These are phyloP conservation scores for Manacus vitellinus DNA, from an alignment of 2,113 vertebrate species.

Conservation along the genomic window DNA sequence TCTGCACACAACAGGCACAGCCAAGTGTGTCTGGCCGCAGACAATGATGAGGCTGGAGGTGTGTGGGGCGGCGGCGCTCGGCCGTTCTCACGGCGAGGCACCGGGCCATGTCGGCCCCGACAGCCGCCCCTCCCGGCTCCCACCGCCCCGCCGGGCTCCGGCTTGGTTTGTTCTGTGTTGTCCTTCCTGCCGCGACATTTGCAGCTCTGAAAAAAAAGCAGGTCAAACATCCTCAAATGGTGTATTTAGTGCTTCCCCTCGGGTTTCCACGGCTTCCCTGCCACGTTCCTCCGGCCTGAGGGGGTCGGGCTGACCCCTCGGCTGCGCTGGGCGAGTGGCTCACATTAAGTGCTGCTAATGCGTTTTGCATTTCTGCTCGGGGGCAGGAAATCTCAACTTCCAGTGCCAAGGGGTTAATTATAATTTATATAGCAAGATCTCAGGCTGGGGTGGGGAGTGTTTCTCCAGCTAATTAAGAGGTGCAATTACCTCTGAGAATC, in stretches of 20 bases:
- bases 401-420: conserved; percentile 67
- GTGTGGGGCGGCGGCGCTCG: neutral
- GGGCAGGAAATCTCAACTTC: conserved; percentile 68
- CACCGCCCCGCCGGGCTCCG: rapidly evolving
- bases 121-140: neutral
- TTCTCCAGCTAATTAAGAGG: conserved; percentile 55
- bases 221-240: neutral
- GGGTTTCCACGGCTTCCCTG: neutral
- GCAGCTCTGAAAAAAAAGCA: neutral
- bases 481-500: conserved; percentile 57
- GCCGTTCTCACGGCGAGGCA: neutral
- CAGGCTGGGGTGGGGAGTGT: neutral
- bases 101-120: neutral
- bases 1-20: conserved; percentile 48
- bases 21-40: conserved; percentile 51
- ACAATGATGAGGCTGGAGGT: neutral
- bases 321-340: neutral
- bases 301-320: conserved; percentile 7
- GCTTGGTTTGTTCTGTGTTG: neutral
- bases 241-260: neutral
- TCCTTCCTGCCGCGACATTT: neutral
- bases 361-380: conserved; percentile 40
- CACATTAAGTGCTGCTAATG: conserved; percentile 56
- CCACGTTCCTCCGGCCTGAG: neutral
- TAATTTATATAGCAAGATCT: conserved; percentile 62